Conservation (phyloP, 2,113 vertebrate species). For the Myodes glareolus region DNA sequence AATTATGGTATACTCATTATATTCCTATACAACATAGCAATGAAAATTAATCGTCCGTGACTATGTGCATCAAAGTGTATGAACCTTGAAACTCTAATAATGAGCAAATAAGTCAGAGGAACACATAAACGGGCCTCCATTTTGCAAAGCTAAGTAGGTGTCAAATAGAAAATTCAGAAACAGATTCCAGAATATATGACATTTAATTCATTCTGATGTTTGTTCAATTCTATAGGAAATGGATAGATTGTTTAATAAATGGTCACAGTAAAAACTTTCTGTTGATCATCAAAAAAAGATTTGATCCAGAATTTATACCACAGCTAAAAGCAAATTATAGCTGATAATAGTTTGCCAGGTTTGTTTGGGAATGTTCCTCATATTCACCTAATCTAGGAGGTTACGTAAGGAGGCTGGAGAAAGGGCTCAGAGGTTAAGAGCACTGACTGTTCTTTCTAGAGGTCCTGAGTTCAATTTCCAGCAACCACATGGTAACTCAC, state of each 20-base stretch:
- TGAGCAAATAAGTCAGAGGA: background rate
- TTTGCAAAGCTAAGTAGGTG: background rate
- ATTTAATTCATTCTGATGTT: background rate
- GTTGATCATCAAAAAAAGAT: background rate
- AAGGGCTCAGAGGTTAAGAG: no score
- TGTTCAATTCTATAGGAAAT: background rate
- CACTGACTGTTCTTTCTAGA: no score
- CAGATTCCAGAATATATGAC: background rate
- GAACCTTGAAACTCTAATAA: background rate
- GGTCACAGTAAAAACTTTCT: background rate
- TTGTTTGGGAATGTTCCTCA: background rate
- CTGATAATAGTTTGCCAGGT: background rate
- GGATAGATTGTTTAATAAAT: background rate
- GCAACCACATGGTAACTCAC: no score
- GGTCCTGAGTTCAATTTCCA: no score
- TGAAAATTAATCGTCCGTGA: background rate
- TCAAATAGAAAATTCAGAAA: background rate
- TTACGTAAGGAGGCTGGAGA: no score
- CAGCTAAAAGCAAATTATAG: background rate
- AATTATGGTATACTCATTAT: background rate
- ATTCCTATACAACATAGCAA: background rate
- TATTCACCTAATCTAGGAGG: background rate
- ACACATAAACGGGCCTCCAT: background rate
- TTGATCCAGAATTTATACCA: background rate
- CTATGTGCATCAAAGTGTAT: background rate